Conservation (phyloP, 2,113 vertebrate genomes). For the Cryptotis parvus region DNA sequence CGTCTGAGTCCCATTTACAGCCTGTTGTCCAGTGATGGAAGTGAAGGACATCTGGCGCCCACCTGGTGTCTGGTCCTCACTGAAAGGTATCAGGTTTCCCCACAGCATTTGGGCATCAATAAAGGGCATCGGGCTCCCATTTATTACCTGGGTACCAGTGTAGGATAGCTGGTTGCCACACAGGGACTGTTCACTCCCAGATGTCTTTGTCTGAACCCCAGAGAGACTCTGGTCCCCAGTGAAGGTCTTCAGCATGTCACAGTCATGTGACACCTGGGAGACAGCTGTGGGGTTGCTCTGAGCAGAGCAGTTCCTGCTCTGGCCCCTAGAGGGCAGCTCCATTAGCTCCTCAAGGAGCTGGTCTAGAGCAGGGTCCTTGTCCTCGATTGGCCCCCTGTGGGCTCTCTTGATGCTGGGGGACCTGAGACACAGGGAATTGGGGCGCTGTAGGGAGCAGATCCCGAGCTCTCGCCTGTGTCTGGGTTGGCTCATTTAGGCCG, state of each 20-base stretch:
- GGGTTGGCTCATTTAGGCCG: too few species aligned
- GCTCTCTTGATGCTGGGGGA: not conserved
- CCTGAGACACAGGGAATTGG: not conserved
- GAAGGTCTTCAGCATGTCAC: not conserved
- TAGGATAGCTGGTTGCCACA: too few species aligned
- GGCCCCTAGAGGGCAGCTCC: not conserved
- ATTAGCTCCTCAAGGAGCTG: not conserved
- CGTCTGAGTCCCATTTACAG: too few species aligned
- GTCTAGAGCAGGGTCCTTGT: not conserved
- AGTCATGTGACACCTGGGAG: not conserved
- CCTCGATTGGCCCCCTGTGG: not conserved
- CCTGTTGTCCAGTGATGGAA: too few species aligned
- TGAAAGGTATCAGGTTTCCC: too few species aligned
- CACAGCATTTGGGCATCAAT: too few species aligned
- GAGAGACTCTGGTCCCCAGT: not conserved
- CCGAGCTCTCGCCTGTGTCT: not conserved
- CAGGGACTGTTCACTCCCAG: not conserved
- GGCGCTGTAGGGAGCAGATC: not conserved
- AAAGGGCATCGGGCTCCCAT: too few species aligned
- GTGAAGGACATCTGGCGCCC: too few species aligned
- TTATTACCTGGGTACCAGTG: too few species aligned
- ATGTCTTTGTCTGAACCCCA: not conserved
- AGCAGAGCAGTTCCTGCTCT: not conserved
- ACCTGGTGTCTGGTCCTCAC: too few species aligned
- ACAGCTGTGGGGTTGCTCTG: not conserved